Evolutionary conservation across 2,888 invertebrate species (phyloP), one percentile per base, ranked within the genome.

Genomic region (Caenorhabditis zanzibari): DNA sequence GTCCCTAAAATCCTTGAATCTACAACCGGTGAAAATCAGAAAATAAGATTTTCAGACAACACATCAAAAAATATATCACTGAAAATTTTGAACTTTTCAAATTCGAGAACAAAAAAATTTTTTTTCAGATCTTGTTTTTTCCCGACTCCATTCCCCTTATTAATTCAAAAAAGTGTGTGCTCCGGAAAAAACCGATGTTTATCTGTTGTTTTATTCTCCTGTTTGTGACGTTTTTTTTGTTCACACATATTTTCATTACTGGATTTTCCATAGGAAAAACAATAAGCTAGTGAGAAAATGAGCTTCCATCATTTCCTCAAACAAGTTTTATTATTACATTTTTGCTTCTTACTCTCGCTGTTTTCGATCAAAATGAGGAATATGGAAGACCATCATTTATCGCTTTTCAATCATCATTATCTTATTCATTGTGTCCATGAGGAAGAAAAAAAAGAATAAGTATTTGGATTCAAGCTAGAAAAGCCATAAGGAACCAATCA

Each of bases 401-500:
- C 47, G 35, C 26, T 38, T 49, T 73, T 38, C 73, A 73, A 61
- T 73, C 73, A 73, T 73, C 73, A 73, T 73, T 47, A 73, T 52
- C 52, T n/a, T 71, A 4, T 19, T 54, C 19, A 19, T 54, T 54
- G n/a, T 35, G 58, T 58, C 58, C 35, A 26, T 10, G 1, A 6
- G n/a, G 22, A 2, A 35, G n/a, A 59, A 35, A 4, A 54, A 3
- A 26, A 54, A 14, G 26, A 54, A 54, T 7, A 14, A 54, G 26
- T 26, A n/a, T 19, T 41, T 22, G 28, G 9, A 12, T 19, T 14
- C 24, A 38, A 26, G 19, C 47, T 16, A 52, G n/a, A n/a, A 32
- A 58, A 14, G 14, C n/a, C n/a, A 24, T 73, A 73, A 73, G 73
- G 73, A 73, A 73, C 73, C 73, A 63, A 73, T 44, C 38, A 73